These are phyloP conservation scores for Stenodema calcarata DNA, from an alignment of 2,888 invertebrate genomes.

Conservation along the genomic window DNA sequence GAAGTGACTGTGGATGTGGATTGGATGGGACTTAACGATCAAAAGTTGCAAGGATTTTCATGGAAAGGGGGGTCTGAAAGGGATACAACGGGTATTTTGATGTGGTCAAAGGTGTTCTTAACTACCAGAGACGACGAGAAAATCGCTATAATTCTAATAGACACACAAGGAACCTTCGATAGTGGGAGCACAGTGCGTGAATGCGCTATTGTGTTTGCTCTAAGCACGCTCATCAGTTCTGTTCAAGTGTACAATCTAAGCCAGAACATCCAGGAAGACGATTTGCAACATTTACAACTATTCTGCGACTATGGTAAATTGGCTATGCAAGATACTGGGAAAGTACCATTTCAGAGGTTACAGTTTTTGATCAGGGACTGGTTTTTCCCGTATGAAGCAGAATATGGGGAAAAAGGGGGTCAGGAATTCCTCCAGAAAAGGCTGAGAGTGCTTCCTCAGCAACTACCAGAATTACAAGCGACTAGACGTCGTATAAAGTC, in stretches of 20 bases:
- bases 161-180: slow-evolving; percentile 97
- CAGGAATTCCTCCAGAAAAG: slow-evolving; percentile 81
- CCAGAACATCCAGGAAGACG: slow-evolving; percentile 96
- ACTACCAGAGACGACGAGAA: slow-evolving; percentile 71
- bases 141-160: slow-evolving; percentile 84
- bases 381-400: slow-evolving; percentile 95
- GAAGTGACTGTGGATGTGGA: slow-evolving; percentile 62
- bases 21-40: slow-evolving; percentile 84
- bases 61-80: slow-evolving; percentile 91
- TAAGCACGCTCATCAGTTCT: slow-evolving; percentile 96
- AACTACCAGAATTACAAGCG: slow-evolving; percentile 93
- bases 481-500: slow-evolving; percentile 89
- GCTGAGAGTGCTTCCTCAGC: slow-evolving; percentile 84
- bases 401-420: slow-evolving; percentile 90
- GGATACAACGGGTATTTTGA: slow-evolving; percentile 92
- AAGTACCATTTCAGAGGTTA: slow-evolving; percentile 86
- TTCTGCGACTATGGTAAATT: slow-evolving; percentile 98
- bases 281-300: slow-evolving; percentile 91
- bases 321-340: slow-evolving; percentile 85
- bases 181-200: slow-evolving; percentile 95
- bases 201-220: slow-evolving; percentile 96
- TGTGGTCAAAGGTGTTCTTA: slow-evolving; percentile 93
- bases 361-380: slow-evolving; percentile 92
- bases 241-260: slow-evolving; percentile 95
- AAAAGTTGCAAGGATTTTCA: slow-evolving; percentile 86